Percentiles rank a stretch among this genome's conserved stretches.
These are phyloP conservation scores for Phortica okadai DNA, from an alignment of 2,888 invertebrate genomes.

Conservation along the genomic window DNA sequence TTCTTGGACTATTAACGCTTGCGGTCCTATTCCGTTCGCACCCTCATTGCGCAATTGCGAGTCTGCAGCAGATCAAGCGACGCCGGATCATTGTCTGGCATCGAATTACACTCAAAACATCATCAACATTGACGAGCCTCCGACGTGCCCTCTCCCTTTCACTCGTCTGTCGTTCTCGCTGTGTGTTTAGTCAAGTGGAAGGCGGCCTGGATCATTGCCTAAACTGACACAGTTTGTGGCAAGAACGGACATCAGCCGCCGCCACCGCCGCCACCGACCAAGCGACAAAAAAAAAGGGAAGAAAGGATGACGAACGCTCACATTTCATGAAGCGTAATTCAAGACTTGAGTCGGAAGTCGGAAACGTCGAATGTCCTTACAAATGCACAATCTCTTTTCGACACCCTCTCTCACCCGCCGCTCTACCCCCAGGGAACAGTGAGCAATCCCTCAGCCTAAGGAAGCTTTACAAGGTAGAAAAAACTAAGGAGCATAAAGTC, in stretches of 20 bases:
- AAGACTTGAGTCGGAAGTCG: conserved; percentile 72
- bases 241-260: neutral
- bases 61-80: conserved; percentile 57
- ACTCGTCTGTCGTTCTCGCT: conserved; percentile 42
- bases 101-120: conserved; percentile 61
- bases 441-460: conserved; percentile 40
- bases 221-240: conserved; percentile 27
- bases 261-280: neutral
- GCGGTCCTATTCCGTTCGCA: neutral
- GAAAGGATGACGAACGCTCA: conserved; percentile 43
- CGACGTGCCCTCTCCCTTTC: conserved; percentile 42
- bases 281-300: neutral
- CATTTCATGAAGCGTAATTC: conserved; percentile 58
- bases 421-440: neutral
- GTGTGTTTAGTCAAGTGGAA: conserved; percentile 72
- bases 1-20: neutral
- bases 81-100: conserved; percentile 71
- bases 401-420: no score
- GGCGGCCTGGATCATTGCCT: conserved; percentile 57
- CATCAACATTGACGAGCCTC: conserved; percentile 14
- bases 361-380: conserved; percentile 57
- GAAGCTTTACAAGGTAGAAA: conserved; percentile 64
- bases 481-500: conserved; percentile 8
- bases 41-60: conserved; percentile 52
- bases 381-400: conserved; percentile 64